Conservation (phyloP, 2,888 invertebrate genomes). For the Ischnus inquisitorius region DNA sequence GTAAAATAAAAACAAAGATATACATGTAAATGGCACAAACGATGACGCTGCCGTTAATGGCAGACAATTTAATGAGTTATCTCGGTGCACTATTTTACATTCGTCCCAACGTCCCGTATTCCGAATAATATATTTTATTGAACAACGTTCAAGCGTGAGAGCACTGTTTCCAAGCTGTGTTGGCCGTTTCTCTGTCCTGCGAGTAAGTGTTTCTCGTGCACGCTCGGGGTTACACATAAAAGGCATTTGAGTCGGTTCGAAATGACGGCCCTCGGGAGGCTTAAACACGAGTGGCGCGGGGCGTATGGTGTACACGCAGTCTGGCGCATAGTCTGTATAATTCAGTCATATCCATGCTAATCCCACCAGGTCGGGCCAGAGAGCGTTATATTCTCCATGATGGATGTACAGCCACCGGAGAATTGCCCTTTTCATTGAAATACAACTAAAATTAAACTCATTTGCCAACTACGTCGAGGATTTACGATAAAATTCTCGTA, state of each 20-base stretch:
- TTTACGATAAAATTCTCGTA: constrained; percentile 65
- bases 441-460: constrained; percentile 83
- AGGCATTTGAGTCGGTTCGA: constrained; percentile 73
- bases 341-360: constrained; percentile 84
- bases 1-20: neutral
- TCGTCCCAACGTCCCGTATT: neutral
- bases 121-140: constrained; percentile 34
- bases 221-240: constrained; percentile 63
- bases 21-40: neutral
- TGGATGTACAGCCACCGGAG: constrained; percentile 82
- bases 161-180: constrained; percentile 28
- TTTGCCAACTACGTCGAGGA: constrained; percentile 76
- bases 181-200: constrained; percentile 38
- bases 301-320: constrained; percentile 81
- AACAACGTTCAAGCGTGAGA: neutral
- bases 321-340: constrained; percentile 83
- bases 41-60: neutral
- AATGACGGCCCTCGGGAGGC: constrained; percentile 80
- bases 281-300: constrained; percentile 72
- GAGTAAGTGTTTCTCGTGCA: constrained; percentile 62
- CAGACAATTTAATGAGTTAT: constrained; percentile 24
- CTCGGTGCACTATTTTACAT: constrained; percentile 11
- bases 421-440: constrained; percentile 84
- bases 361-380: constrained; percentile 78
- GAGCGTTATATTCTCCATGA: constrained; percentile 82